Conservation (phyloP, 2,797 vertebrate genomes). For the Gadopsis bispinosus region DNA sequence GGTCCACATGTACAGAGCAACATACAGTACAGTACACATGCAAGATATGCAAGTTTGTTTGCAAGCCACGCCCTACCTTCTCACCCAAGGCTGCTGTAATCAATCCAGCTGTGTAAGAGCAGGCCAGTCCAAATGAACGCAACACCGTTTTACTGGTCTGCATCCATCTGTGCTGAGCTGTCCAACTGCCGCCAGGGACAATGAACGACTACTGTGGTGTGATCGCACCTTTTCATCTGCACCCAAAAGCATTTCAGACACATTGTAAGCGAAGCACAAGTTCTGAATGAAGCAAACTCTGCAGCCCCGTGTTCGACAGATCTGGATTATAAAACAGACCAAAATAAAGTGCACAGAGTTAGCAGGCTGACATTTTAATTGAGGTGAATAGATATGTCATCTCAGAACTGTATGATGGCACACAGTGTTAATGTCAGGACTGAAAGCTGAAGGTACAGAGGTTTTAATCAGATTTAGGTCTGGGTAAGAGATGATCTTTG, state of each 20-base stretch:
- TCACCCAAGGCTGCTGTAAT: constrained; percentile 59
- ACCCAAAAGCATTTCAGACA: constrained; percentile 14
- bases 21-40: constrained; percentile 17
- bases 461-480: background rate
- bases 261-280: background rate
- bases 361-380: constrained; percentile 43
- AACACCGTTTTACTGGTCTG: constrained; percentile 31
- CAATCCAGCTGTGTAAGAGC: constrained; percentile 57
- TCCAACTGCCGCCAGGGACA: constrained; percentile 9
- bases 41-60: constrained; percentile 48
- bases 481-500: background rate
- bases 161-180: constrained; percentile 14
- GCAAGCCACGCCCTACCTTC: constrained; percentile 37
- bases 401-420: constrained; percentile 9
- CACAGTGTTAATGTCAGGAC: constrained; percentile 4
- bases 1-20: constrained; percentile 34
- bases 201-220: constrained; percentile 13
- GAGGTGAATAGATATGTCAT: constrained; percentile 18
- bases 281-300: constrained; percentile 1
- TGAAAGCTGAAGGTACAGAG: constrained; percentile 2
- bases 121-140: constrained; percentile 29
- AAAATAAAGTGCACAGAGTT: background rate
- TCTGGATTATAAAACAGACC: background rate
- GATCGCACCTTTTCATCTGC: constrained; percentile 18
- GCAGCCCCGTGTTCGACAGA: background rate